Evolutionary conservation across 2,888 invertebrate genomes (phyloP), one percentile per base, ranked within the genome.

Genomic region (Meiosimyza decipiens): DNA sequence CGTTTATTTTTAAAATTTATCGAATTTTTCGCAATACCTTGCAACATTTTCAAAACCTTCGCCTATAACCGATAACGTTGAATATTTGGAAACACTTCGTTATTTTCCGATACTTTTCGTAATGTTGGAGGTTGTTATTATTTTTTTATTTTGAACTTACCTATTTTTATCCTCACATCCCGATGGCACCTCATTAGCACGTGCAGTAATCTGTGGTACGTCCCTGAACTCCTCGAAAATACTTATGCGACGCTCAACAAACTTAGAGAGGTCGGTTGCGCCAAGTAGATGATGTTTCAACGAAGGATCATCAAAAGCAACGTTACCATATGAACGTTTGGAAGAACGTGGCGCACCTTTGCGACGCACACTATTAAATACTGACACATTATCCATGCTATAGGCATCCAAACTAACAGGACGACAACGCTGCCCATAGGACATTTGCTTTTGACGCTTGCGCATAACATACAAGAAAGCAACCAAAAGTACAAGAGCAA

Each of bases 131-230:
- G n/a, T n/a, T 62, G n/a, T 40, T 40, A 3, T 3, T 6, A 3
- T 15, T 40, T 47, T 13, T 13, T 47, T 16, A 50, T 1, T n/a
- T 28, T 4, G 9, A 15, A 80, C 82, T 78, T 77, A 87, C 86
- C 94, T 89, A 88, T 98, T 97, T 87, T 96, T 97, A 75, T 93
- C 91, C 83, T 97, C 97, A 76, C 95, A 95, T 1, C 96, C 97
- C 0, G 90, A 89, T 0, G 96, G 96, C 66, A 96, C 91, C 82
- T 96, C 95, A 80, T 94, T 95, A 22, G 94, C 91, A 40, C 92
- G 90, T 0, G 93, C 93, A 2, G 91, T 91, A 52, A 95, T 91
- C 75, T 93, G 92, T 1, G 95, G 95, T 74, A 96, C 93, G 83
- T 92, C 92, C 0, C 91, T 88, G 82, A 95, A 97, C 87, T 97